Percentiles rank a stretch among this genome's conserved stretches.
Evolutionary conservation across 2,797 vertebrate species (phyloP).

Genomic region (Lepilemur ruficaudatus): DNA sequence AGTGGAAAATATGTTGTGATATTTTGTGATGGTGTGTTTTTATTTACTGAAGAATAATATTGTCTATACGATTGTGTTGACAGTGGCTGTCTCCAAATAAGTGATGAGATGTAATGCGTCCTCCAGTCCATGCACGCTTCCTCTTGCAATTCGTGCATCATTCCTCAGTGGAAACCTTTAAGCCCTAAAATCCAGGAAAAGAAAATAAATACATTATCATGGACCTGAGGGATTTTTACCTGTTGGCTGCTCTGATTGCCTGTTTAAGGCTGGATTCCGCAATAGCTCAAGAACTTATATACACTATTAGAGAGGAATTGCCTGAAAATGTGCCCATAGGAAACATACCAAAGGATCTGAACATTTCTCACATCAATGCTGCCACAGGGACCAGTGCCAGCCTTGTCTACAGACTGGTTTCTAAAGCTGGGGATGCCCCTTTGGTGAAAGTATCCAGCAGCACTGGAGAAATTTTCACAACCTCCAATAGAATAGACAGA

Average conservation of each 20-base stretch:
- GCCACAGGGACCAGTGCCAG: conserved; percentile 95
- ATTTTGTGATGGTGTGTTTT: conserved; percentile 73
- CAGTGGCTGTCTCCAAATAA: conserved; percentile 91
- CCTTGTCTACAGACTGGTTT: conserved; percentile 98
- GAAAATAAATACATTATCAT: conserved; percentile 91
- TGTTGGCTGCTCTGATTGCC: conserved; percentile 96
- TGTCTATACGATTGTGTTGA: conserved; percentile 93
- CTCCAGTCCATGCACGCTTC: conserved; percentile 88
- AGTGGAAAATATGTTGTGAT: conserved; percentile 77
- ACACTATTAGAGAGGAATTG: conserved; percentile 98
- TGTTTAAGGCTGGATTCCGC: conserved; percentile 98
- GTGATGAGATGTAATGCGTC: conserved; percentile 90
- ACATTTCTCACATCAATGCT: conserved; percentile 97
- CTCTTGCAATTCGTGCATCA: conserved; percentile 85
- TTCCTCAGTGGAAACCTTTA: conserved; percentile 85
- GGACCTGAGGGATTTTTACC: conserved; percentile 99
- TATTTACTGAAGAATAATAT: conserved; percentile 85
- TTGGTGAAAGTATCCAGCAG: conserved; percentile 97
- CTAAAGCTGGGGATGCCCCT: conserved; percentile 98
- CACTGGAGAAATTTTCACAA: conserved; percentile 98
- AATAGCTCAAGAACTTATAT: conserved; percentile 99
- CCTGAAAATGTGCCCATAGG: conserved; percentile 99
- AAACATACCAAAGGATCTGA: conserved; percentile 99
- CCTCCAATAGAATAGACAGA: conserved; percentile 97
- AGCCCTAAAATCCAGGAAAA: conserved; percentile 88